These are phyloP conservation scores for Eurytoma californica DNA, from an alignment of 2,888 invertebrate genomes.

Conservation along the genomic window DNA sequence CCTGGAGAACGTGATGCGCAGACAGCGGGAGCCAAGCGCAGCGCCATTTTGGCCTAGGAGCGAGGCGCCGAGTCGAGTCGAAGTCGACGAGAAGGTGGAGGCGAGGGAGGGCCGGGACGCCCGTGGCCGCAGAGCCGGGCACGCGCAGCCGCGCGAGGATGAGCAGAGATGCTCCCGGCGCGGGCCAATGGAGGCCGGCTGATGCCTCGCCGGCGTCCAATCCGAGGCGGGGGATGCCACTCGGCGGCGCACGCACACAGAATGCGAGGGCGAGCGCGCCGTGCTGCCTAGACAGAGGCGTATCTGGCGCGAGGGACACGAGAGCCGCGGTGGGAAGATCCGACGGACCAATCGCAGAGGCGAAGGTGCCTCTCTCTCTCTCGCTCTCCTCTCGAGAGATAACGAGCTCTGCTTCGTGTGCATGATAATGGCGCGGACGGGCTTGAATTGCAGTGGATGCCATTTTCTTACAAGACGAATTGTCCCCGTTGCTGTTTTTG, in stretches of 20 bases:
- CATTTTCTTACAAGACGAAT: too few species aligned
- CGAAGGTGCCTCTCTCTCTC: neutral
- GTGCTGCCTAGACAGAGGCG: neutral
- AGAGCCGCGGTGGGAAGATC: slow-evolving; percentile 64
- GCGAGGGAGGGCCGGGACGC: slow-evolving; percentile 9
- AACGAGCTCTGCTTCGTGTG: neutral
- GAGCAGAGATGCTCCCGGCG: slow-evolving; percentile 71
- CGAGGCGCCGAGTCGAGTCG: slow-evolving; percentile 33
- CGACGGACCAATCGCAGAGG: slow-evolving; percentile 65
- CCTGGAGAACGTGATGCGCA: slow-evolving; percentile 24
- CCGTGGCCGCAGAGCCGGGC: slow-evolving; percentile 44
- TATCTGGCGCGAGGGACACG: neutral
- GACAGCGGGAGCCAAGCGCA: neutral
- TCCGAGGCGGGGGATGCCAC: slow-evolving; percentile 67
- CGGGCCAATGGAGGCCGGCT: slow-evolving; percentile 66
- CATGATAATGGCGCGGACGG: neutral
- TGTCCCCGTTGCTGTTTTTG: neutral
- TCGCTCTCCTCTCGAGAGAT: slow-evolving; percentile 10
- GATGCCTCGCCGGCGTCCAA: slow-evolving; percentile 72
- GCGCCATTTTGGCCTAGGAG: slow-evolving; percentile 69
- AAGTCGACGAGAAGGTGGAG: slow-evolving; percentile 6
- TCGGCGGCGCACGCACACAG: slow-evolving; percentile 59
- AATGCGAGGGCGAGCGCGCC: slow-evolving; percentile 54
- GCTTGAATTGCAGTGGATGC: neutral
- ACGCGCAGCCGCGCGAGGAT: slow-evolving; percentile 64